phyloP scores from a whole-genome alignment of 2,797 vertebrate species.

The Premnoplex brunnescens region DNA sequence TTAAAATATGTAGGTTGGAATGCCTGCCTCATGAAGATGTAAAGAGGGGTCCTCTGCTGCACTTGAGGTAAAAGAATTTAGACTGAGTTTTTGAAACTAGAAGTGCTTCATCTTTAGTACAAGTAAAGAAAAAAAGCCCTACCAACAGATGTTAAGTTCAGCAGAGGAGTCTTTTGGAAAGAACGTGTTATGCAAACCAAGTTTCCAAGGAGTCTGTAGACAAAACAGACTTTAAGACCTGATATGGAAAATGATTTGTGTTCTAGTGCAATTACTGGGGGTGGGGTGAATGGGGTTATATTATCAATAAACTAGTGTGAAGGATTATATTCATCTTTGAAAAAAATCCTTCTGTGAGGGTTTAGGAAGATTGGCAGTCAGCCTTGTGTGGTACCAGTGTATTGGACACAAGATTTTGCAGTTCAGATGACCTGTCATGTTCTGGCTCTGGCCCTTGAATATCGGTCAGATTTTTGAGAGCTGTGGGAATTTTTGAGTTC shows the following conservation, averaged over 20 bases:
- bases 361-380: not conserved
- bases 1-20: not conserved
- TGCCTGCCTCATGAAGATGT: not conserved
- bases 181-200: slow-evolving; percentile 9
- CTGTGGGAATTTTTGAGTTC: not conserved
- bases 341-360: not conserved
- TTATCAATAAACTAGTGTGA: not conserved
- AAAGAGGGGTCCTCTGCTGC: not conserved
- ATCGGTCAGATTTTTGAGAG: not conserved
- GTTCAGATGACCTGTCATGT: not conserved
- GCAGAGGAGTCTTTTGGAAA: slow-evolving; percentile 3
- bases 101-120: not conserved
- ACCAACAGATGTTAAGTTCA: not conserved
- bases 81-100: not conserved
- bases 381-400: not conserved
- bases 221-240: not conserved
- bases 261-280: not conserved
- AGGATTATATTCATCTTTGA: not conserved
- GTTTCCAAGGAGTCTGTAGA: slow-evolving; percentile 37
- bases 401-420: not conserved
- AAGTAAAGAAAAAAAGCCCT: not conserved
- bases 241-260: not conserved
- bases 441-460: not conserved
- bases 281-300: accelerated
- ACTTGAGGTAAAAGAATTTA: not conserved